These are phyloP conservation scores for Listronotus bonariensis DNA, from an alignment of 1,140 invertebrate genomes.

Conservation along the genomic window DNA sequence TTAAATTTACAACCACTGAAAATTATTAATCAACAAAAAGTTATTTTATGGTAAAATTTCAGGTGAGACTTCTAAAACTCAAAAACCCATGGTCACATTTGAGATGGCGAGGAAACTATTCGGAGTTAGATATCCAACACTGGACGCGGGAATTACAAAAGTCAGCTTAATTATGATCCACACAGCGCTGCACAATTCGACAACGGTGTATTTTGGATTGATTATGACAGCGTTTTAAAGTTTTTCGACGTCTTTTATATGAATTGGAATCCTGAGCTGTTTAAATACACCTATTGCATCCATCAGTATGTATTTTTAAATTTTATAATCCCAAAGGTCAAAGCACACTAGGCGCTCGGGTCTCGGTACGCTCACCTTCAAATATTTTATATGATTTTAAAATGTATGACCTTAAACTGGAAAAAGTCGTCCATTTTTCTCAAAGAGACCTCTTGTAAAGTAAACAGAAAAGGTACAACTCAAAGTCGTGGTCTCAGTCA, in stretches of 20 bases:
- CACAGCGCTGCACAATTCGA: slow-evolving; percentile 84
- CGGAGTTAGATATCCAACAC: slow-evolving; percentile 78
- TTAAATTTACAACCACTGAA: too few species aligned
- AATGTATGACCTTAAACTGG: too few species aligned
- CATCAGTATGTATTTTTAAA: slow-evolving; percentile 77
- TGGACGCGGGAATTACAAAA: slow-evolving; percentile 80
- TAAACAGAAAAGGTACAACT: too few species aligned
- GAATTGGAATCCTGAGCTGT: slow-evolving; percentile 94
- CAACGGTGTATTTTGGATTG: slow-evolving; percentile 99
- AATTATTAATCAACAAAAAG: too few species aligned
- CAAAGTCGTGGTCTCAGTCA: too few species aligned
- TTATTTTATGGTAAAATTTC: background rate
- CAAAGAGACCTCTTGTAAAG: too few species aligned
- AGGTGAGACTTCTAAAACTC: slow-evolving; percentile 74
- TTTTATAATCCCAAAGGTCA: too few species aligned
- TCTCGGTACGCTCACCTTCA: too few species aligned
- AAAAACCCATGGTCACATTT: slow-evolving; percentile 99
- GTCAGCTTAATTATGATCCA: slow-evolving; percentile 84
- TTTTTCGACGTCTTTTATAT: slow-evolving; percentile 97
- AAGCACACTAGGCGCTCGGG: too few species aligned
- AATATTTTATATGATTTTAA: too few species aligned
- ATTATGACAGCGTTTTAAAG: slow-evolving; percentile 85
- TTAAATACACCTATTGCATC: slow-evolving; percentile 87
- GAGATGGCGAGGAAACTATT: slow-evolving; percentile 91
- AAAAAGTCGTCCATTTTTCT: too few species aligned